Percentiles rank a stretch among this genome's conserved stretches.
phyloP scores from a whole-genome alignment of 2,888 invertebrate genomes.

The Tribolium freemani region DNA sequence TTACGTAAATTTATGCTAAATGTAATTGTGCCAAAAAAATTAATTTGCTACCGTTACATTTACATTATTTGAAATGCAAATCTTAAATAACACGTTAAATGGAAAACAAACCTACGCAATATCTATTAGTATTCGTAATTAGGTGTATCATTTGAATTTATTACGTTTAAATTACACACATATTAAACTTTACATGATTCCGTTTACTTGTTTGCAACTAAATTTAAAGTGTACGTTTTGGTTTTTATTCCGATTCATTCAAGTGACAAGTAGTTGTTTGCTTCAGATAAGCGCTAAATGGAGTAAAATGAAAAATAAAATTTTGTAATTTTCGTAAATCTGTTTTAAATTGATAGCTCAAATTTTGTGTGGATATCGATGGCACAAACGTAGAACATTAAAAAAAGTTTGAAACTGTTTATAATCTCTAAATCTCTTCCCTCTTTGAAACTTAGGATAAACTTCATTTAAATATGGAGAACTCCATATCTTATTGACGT shows the following conservation, averaged over 20 bases:
- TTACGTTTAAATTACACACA: neutral
- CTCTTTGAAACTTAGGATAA: neutral
- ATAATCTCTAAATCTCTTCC: neutral
- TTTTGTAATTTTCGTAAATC: no score
- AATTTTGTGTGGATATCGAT: neutral
- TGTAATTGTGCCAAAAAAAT: neutral
- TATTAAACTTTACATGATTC: neutral
- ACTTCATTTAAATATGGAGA: neutral
- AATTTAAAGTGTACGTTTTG: neutral
- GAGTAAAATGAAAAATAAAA: no score
- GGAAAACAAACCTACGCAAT: neutral
- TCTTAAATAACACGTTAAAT: neutral
- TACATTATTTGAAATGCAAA: neutral
- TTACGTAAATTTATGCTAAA: no score
- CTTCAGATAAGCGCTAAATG: no score
- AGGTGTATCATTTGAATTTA: neutral
- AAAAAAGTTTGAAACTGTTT: neutral
- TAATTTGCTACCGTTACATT: neutral
- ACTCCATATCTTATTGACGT: neutral
- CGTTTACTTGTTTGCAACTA: neutral
- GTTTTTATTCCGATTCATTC: neutral
- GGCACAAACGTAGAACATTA: neutral
- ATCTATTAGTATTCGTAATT: neutral
- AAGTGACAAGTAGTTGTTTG: no score
- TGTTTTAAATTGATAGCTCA: no score